phyloP scores from a whole-genome alignment of 2,113 vertebrate species.

The Raja brachyura region DNA sequence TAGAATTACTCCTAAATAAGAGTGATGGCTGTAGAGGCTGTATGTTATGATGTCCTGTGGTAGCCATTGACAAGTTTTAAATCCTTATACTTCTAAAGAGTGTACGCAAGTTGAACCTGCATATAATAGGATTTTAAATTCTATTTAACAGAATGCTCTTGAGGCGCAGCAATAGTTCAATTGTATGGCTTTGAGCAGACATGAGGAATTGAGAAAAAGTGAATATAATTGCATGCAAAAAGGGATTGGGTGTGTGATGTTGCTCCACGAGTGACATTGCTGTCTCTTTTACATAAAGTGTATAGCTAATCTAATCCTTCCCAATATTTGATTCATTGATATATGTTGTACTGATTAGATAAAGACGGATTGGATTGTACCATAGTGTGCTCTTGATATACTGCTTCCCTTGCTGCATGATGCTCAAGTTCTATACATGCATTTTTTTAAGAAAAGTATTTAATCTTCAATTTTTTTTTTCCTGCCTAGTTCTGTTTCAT shows the following conservation, averaged over 20 bases:
- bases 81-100: neutral
- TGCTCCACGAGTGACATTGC: neutral
- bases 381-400: neutral
- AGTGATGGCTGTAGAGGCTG: neutral
- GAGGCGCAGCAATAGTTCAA: constrained; percentile 19
- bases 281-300: neutral
- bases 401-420: neutral
- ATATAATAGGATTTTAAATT: neutral
- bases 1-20: no score
- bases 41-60: neutral
- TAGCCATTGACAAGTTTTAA: neutral
- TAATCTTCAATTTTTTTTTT: neutral
- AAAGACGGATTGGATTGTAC: neutral
- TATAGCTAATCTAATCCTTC: neutral
- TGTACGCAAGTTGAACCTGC: neutral
- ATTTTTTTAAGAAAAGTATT: neutral
- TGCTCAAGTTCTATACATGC: neutral
- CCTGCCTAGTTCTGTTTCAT: neutral
- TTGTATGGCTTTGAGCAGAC: neutral
- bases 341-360: neutral
- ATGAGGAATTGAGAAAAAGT: neutral
- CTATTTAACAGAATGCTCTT: neutral
- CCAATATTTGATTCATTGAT: neutral
- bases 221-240: neutral
- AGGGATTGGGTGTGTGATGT: neutral